These are phyloP conservation scores for Gobionotothen gibberifrons DNA, from an alignment of 2,797 vertebrate species.

Conservation along the genomic window DNA sequence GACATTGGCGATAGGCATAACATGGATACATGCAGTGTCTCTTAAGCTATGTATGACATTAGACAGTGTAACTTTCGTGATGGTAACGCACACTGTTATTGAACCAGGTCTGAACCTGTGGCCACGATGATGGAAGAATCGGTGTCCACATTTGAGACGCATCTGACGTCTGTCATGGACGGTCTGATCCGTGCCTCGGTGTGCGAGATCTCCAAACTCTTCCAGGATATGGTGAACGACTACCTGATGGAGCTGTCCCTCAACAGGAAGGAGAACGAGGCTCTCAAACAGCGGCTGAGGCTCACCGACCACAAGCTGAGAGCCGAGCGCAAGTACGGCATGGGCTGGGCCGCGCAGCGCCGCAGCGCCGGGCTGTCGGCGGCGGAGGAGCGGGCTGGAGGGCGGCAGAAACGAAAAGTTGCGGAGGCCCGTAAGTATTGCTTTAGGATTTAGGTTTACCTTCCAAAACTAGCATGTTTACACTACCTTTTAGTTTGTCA, in stretches of 20 bases:
- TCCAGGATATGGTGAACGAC: constrained; percentile 87
- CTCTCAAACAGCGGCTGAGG: constrained; percentile 82
- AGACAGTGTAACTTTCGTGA: constrained; percentile 21
- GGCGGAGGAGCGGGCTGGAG: constrained; percentile 55
- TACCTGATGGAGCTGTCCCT: constrained; percentile 87
- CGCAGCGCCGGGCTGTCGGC: constrained; percentile 77
- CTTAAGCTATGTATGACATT: too few species aligned
- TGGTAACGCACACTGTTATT: constrained; percentile 7
- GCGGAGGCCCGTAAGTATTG: constrained; percentile 76
- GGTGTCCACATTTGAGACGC: constrained; percentile 86
- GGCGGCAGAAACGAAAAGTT: constrained; percentile 77
- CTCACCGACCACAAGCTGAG: constrained; percentile 85
- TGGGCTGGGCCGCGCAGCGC: constrained; percentile 84
- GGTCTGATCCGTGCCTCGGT: constrained; percentile 86
- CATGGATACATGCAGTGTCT: too few species aligned
- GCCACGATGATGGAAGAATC: constrained; percentile 84
- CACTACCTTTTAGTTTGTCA: constrained; percentile 10
- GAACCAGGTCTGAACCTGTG: constrained; percentile 24
- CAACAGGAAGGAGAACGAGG: constrained; percentile 86
- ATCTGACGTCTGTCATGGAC: constrained; percentile 87
- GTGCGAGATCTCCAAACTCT: constrained; percentile 87
- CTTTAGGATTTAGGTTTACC: neutral
- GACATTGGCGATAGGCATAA: neutral
- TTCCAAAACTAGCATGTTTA: neutral
- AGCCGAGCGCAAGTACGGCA: constrained; percentile 85